These are phyloP conservation scores for Calcarius ornatus DNA, from an alignment of 2,113 vertebrate genomes.

Conservation along the genomic window DNA sequence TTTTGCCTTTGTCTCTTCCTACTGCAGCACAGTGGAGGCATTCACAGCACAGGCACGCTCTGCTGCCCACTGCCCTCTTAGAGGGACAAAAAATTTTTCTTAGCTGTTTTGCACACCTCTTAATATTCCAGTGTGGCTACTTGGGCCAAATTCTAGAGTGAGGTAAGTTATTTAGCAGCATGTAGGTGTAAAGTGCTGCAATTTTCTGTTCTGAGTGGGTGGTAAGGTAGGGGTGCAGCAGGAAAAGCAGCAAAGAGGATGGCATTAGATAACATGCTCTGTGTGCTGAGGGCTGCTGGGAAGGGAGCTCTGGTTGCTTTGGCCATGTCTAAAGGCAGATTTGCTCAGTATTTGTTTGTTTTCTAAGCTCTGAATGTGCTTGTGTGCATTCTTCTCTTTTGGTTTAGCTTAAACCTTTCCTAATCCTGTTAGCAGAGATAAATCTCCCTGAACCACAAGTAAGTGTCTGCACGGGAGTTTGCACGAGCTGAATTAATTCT, in stretches of 20 bases:
- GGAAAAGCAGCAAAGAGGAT: neutral
- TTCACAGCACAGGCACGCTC: neutral
- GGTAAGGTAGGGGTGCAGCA: constrained; percentile 7
- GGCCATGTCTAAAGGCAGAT: neutral
- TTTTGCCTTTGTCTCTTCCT: neutral
- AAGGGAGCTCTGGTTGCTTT: constrained; percentile 4
- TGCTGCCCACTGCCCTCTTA: neutral
- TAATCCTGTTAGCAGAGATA: constrained; percentile 38
- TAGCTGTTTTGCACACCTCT: neutral
- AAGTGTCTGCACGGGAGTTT: neutral
- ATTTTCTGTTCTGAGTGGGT: constrained; percentile 1
- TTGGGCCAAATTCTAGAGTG: neutral
- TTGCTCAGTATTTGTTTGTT: constrained; percentile 32
- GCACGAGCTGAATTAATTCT: neutral
- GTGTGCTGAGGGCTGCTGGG: neutral
- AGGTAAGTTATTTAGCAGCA: neutral
- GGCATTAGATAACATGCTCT: neutral
- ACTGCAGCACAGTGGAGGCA: neutral
- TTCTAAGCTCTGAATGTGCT: neutral
- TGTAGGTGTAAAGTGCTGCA: constrained; percentile 11
- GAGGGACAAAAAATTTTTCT: neutral
- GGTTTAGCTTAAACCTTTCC: constrained; percentile 21
- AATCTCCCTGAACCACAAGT: constrained; percentile 1
- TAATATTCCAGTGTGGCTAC: neutral
- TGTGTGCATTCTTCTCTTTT: constrained; percentile 20